phyloP scores from a whole-genome alignment of 2,113 vertebrate species.

The Leiothrix lutea region DNA sequence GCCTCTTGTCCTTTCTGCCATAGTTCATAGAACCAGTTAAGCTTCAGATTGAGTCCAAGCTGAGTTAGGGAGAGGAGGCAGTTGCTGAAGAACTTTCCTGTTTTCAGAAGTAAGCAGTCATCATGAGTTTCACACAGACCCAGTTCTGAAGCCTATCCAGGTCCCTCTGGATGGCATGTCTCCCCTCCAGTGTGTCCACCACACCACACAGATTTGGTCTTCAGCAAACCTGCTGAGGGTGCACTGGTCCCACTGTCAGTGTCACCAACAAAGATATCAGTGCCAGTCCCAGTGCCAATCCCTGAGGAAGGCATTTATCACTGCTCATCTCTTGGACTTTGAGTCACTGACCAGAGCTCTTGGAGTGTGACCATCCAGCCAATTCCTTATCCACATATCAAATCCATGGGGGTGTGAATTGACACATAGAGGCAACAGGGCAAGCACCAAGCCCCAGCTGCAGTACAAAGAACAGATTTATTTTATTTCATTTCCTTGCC shows the following conservation, averaged over 20 bases:
- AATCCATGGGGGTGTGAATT: accelerated
- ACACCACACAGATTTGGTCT: neutral
- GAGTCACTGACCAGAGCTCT: neutral
- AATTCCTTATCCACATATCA: neutral
- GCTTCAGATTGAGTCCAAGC: accelerated
- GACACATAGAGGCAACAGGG: accelerated
- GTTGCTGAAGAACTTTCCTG: neutral
- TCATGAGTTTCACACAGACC: too few species aligned
- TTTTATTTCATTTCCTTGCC: neutral
- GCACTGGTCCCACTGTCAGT: neutral
- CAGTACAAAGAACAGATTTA: neutral
- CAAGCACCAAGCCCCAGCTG: neutral
- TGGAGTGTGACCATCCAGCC: neutral
- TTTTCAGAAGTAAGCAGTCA: neutral
- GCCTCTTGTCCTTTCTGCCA: neutral
- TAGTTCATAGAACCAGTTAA: neutral
- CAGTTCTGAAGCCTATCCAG: neutral
- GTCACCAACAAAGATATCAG: neutral
- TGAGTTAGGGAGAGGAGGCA: neutral
- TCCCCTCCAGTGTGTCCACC: neutral
- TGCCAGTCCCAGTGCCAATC: accelerated
- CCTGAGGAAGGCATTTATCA: neutral
- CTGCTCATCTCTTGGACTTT: neutral
- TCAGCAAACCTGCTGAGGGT: neutral
- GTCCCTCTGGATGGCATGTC: neutral